Evolutionary conservation across 2,113 vertebrate genomes (phyloP).

Genomic region (Monarcha castaneiventris): DNA sequence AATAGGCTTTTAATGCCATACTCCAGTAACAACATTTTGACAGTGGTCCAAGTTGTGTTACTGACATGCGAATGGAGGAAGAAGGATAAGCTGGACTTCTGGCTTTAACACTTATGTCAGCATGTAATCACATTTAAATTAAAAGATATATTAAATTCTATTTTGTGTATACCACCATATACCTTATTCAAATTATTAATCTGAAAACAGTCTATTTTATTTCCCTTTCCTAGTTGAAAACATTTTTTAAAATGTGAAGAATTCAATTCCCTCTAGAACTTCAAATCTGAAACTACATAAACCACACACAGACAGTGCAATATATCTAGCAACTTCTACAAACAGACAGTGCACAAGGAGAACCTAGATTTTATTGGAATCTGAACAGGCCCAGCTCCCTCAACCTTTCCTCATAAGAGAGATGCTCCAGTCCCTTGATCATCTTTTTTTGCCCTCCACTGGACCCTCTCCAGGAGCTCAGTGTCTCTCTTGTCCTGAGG

Average conservation of each 20-base stretch:
- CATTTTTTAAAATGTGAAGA: not conserved
- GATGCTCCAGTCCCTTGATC: not conserved
- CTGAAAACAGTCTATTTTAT: not conserved
- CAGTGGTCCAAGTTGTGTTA: not conserved
- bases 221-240: not conserved
- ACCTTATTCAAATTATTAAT: not conserved
- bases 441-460: not conserved
- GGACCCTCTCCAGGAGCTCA: accelerated
- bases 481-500: not conserved
- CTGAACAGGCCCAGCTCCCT: not conserved
- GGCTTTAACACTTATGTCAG: not conserved
- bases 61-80: not conserved
- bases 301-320: not conserved
- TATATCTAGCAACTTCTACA: not conserved
- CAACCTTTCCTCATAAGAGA: not conserved
- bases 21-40: not conserved
- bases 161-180: not conserved
- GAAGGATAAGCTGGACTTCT: not conserved
- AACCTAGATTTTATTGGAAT: not conserved
- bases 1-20: not conserved
- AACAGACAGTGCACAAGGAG: not conserved
- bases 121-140: not conserved
- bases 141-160: not conserved
- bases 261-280: not conserved
- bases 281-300: not conserved